Evolutionary conservation across 1,140 invertebrate genomes (phyloP), one percentile per base, ranked within the genome.

Genomic region (Tigriopus japonicus): DNA sequence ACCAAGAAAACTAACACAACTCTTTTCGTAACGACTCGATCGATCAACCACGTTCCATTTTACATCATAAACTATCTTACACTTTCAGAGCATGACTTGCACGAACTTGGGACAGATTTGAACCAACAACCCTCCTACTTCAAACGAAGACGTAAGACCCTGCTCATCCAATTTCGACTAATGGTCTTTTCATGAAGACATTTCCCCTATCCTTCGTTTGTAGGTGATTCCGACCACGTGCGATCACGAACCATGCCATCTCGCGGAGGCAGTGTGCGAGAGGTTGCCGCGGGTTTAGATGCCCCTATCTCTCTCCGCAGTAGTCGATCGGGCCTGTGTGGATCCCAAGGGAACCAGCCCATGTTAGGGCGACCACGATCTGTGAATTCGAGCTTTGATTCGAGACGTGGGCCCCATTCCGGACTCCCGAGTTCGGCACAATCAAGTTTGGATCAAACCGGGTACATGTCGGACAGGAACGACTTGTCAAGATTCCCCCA

Each of bases 401-500:
- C 52, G 14, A 54, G 14, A 15, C 52, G 52, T 5, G 35, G 17
- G 14, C 21, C 14, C 13, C 21, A 54, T 28, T 15, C 14, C 35
- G 52, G 14, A n/a, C 14, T 54, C 17, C 52, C 52, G 17, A 28
- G 35, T 54, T 28, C 52, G n/a, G 35, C 35, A 28, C 21, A n/a
- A 23, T 54, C 52, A 15, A 54, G 35, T 54, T n/a, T 28, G 24
- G 65, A 66, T 13, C 64, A 87, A 71, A 86, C 83, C 59, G 85
- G 85, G 58, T 66, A 66, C 58, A 63, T 64, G 45, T 65, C 64
- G 15, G 85, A 84, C 67, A 76, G 84, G 62, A 84, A 84, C 42
- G 85, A 88, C 72, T 87, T 77, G 79, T 35, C 74, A 87, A 35
- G 28, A 35, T 35, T 35, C 9, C 28, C 28, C 28, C 28, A 35